Evolutionary conservation across 2,888 invertebrate genomes (phyloP), one percentile per base, ranked within the genome.

Genomic region (Agriopis aurantiaria): DNA sequence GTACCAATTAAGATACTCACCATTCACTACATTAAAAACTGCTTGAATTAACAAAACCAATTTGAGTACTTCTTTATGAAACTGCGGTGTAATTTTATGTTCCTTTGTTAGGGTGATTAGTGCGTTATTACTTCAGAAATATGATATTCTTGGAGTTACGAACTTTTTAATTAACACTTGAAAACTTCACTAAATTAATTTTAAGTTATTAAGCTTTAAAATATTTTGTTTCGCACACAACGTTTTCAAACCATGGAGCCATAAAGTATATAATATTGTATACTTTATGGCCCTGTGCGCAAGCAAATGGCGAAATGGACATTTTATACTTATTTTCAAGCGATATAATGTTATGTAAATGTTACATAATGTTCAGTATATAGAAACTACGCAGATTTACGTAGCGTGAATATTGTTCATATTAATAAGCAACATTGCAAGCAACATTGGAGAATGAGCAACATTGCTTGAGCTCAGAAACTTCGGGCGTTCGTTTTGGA

Each of bases 311-410:
- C 61, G 11, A 73, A 73, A 73, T 65, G 66, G 57, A 62, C 63
- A n/a, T 66, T 72, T 75, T 75, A 73, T 73, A 49, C 45, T 67
- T 60, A 71, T 75, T 67, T 63, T 58, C 60, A 55, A 63, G 63
- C 72, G 59, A 73, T 75, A 72, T 71, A 72, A 73, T 58, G 68
- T 69, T 71, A 72, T 66, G 65, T 66, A 69, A 72, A 64, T 63
- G 55, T 69, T 65, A 56, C 60, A 58, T 51, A 41, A 52, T n/a
- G 51, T 62, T 61, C 46, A 12, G 14, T 40, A 45, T 14, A 45
- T 53, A 52, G n/a, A 53, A 53, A 53, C 23, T 43, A 62, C 53
- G 41, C n/a, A 53, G n/a, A 53, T 62, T 62, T 46, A 53, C 23
- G 62, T 8, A 52, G 14, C 53, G 62, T 57, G 56, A 17, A 43